These are phyloP conservation scores for Odontothrips loti DNA, from an alignment of 2,888 invertebrate species.

Conservation along the genomic window DNA sequence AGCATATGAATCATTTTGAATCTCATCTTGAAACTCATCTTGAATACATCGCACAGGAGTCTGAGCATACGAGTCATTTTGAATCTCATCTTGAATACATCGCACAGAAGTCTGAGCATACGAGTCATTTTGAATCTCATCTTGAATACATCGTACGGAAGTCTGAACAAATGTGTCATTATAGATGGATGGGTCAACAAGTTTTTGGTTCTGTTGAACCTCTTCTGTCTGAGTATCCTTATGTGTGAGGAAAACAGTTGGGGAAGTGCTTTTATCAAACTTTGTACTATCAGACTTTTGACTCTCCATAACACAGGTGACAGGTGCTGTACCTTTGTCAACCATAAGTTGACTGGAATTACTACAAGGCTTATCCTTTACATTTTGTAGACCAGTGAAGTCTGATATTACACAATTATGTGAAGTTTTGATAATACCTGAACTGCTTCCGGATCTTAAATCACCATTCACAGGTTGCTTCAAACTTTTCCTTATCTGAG, in stretches of 20 bases:
- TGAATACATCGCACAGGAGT: not conserved
- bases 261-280: slow-evolving; percentile 1
- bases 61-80: not conserved
- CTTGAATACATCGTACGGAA: slow-evolving; percentile 1
- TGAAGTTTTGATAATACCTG: not conserved
- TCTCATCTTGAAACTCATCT: not conserved
- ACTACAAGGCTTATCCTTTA: not conserved
- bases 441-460: not conserved
- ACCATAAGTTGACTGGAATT: not conserved
- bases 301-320: not conserved
- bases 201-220: not conserved
- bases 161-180: slow-evolving; percentile 9
- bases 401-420: not conserved
- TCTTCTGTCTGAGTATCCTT: slow-evolving; percentile 13
- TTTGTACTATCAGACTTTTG: slow-evolving; percentile 20
- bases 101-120: not conserved
- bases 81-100: not conserved
- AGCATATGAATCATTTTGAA: not conserved
- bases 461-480: not conserved
- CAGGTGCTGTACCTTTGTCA: not conserved
- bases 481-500: not conserved
- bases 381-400: not conserved
- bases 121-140: not conserved
- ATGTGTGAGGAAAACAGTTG: not conserved
- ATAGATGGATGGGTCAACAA: not conserved